Percentiles rank a stretch among this genome's conserved stretches.
phyloP scores from a whole-genome alignment of 2,113 vertebrate genomes.

The Recurvirostra avosetta region DNA sequence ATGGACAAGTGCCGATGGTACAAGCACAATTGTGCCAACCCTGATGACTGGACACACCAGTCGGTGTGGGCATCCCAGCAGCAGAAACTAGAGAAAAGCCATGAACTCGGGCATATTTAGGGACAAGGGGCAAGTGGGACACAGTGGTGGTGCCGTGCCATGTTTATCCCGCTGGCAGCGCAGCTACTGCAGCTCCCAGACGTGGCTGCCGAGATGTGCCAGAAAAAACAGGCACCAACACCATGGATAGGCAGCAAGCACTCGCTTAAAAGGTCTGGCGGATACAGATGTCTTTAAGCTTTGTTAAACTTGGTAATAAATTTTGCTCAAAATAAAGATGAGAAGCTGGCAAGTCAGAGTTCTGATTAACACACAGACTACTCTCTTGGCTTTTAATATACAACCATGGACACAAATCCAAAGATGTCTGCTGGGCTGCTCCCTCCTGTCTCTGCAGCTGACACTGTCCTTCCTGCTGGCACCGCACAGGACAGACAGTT shows the following conservation, averaged over 20 bases:
- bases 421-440: background rate
- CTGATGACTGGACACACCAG: no score
- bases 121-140: background rate
- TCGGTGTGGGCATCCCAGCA: fast-evolving
- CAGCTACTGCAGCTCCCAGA: background rate
- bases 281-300: background rate
- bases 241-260: background rate
- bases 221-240: background rate
- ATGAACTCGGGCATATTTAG: fast-evolving
- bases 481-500: no score
- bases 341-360: background rate
- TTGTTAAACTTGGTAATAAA: background rate
- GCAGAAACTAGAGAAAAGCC: background rate
- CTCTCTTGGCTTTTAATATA: background rate
- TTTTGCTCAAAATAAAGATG: background rate
- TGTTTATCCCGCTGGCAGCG: background rate
- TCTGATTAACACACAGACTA: background rate
- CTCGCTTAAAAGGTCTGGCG: background rate
- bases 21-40: background rate
- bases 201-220: background rate
- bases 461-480: background rate
- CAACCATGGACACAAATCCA: fast-evolving
- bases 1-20: fast-evolving
- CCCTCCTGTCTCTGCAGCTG: background rate
- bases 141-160: fast-evolving